Percentiles rank a stretch among this genome's conserved stretches.
Evolutionary conservation across 2,888 invertebrate genomes (phyloP).

Genomic region (Macrosiphum euphorbiae): DNA sequence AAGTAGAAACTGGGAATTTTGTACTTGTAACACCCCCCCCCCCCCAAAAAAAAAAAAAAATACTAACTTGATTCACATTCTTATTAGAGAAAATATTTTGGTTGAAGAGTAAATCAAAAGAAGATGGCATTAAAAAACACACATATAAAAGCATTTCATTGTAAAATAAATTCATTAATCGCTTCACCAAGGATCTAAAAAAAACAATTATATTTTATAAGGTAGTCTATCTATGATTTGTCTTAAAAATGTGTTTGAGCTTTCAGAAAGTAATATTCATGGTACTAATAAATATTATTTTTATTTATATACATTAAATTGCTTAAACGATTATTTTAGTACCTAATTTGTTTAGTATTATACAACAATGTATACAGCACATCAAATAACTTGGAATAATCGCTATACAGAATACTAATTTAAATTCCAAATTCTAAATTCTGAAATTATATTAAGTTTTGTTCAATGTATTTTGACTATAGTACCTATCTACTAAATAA

Average conservation of each 20-base stretch:
- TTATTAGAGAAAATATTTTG: too few species aligned
- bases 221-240: too few species aligned
- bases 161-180: not conserved
- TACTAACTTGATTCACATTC: too few species aligned
- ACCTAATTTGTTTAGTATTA: too few species aligned
- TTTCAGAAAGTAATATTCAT: not conserved
- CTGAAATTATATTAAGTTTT: not conserved
- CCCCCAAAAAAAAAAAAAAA: too few species aligned
- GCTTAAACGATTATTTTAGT: not conserved
- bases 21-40: too few species aligned
- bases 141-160: not conserved
- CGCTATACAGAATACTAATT: not conserved
- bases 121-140: not conserved
- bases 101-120: too few species aligned
- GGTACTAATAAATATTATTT: not conserved
- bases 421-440: not conserved
- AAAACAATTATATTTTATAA: too few species aligned
- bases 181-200: too few species aligned
- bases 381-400: too few species aligned
- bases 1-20: too few species aligned
- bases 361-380: too few species aligned
- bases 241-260: not conserved
- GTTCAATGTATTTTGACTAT: not conserved
- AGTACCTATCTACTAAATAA: not conserved
- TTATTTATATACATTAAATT: not conserved